phyloP scores from a whole-genome alignment of 2,113 vertebrate genomes.

The Parus major region DNA sequence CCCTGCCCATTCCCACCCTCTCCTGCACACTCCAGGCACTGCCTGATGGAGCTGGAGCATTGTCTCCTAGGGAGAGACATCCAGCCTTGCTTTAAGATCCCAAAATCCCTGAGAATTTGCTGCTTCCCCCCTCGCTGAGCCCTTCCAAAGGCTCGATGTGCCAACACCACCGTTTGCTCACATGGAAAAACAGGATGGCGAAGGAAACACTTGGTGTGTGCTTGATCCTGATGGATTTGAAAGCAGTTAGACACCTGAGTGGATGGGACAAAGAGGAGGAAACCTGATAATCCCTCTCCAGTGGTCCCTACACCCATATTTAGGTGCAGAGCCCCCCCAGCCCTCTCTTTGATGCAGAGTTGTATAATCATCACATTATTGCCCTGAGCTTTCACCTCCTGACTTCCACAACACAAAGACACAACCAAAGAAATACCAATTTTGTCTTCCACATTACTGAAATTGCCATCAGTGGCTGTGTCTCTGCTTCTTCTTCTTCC shows the following conservation, averaged over 20 bases:
- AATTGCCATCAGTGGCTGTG: neutral
- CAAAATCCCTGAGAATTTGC: neutral
- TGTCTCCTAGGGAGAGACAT: neutral
- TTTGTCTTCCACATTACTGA: neutral
- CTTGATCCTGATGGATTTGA: neutral
- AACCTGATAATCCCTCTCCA: neutral
- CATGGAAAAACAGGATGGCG: neutral
- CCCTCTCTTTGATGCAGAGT: neutral
- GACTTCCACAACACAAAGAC: neutral
- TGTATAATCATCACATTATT: neutral
- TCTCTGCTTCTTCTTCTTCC: neutral
- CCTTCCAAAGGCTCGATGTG: neutral
- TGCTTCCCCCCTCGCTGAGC: neutral
- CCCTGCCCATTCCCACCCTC: neutral
- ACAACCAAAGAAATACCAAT: rapidly evolving
- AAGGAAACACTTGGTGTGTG: neutral
- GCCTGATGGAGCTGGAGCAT: neutral
- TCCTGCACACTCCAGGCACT: neutral
- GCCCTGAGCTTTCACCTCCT: neutral
- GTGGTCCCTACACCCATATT: neutral
- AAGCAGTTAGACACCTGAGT: neutral
- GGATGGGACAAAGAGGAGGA: neutral
- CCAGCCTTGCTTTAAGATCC: neutral
- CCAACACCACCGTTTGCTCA: neutral
- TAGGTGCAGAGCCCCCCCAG: neutral